phyloP scores from a whole-genome alignment of 2,888 invertebrate genomes.

The Caenorhabditis sp. region DNA sequence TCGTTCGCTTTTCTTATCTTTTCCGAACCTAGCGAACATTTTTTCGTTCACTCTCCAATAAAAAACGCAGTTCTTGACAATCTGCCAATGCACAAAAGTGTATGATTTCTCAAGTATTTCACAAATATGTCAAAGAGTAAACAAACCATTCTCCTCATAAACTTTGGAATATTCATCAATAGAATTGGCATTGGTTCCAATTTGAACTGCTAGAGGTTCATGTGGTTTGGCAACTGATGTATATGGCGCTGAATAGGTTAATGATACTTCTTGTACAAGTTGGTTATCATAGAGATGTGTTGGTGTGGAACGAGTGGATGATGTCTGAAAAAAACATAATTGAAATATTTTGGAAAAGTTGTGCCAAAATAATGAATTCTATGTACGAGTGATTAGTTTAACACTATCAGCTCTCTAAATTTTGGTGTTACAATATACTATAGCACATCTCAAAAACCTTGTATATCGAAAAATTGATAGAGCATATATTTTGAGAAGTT shows the following conservation, averaged over 20 bases:
- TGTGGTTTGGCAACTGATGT: slow-evolving; percentile 13
- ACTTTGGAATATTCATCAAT: slow-evolving; percentile 22
- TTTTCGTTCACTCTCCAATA: background rate
- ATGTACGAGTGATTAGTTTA: too few relatives aligned
- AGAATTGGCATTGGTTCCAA: slow-evolving; percentile 11
- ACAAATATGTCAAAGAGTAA: background rate
- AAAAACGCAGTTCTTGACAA: background rate
- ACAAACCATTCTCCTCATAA: slow-evolving; percentile 4
- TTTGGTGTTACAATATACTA: too few relatives aligned
- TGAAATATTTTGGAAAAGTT: too few relatives aligned
- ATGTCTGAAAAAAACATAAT: slow-evolving; percentile 33
- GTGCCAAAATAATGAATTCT: too few relatives aligned
- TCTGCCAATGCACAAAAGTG: background rate
- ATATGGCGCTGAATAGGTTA: slow-evolving; percentile 43
- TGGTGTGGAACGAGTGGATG: slow-evolving; percentile 20
- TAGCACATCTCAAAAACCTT: too few relatives aligned
- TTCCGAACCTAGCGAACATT: background rate
- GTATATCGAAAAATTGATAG: too few relatives aligned
- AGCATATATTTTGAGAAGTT: too few relatives aligned
- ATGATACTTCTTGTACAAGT: slow-evolving; percentile 44
- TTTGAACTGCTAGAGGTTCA: slow-evolving; percentile 18
- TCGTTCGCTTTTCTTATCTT: background rate
- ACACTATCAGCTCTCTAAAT: too few relatives aligned
- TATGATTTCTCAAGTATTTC: background rate
- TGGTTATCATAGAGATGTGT: slow-evolving; percentile 25